Base-by-base conservation (phyloP, 2,113 vertebrate genomes). In the Willisornis vidua region DNA sequence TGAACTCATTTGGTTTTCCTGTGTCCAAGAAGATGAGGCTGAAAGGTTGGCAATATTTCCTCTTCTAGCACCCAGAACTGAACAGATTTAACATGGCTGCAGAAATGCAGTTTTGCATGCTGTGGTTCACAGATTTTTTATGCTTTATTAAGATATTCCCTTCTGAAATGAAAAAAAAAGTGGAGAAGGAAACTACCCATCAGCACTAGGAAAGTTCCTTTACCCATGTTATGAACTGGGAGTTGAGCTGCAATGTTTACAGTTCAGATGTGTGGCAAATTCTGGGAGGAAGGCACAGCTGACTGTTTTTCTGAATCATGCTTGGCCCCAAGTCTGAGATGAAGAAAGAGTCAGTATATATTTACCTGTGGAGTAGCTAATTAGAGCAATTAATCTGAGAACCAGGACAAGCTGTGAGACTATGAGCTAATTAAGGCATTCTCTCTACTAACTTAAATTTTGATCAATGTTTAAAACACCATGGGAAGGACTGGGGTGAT, bases 301-400 rank as follows among this genome's bases (percentile, higher is more conserved):
- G 71, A 74, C 73, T 73, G 43, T 85, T 90, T 73, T 58, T 96
- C 78, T 80, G 81, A 94, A 54, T 88, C 49, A 29, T 7, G 23
- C 39, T 73, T 93, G 74, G 84, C 80, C 79, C 33, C 29, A 25
- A 58, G 35, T 77, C 76, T 66, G 61, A 81, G 89, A 89, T 45
- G 72, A 91, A 57, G 82, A 79, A 90, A 78, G 78, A 81, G 73
- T 65, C 88, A 72, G 58, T 72, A 57, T 46, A 55, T 90, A 88
- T 91, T 92, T 92, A 43, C 73, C 81, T 74, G 89, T 66, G 78
- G 71, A 91, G 87, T 37, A 89, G 85, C 54, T 94, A 91, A 86
- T 97, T 94, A 90, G 78, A 93, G 79, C 90, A 87, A 89, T 84
- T 93, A 96, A 89, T 76, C 41, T 76, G 76, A 86, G 81, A 73